Conservation (phyloP, 2,113 vertebrate species). For the Gnathonemus longibarbis region DNA sequence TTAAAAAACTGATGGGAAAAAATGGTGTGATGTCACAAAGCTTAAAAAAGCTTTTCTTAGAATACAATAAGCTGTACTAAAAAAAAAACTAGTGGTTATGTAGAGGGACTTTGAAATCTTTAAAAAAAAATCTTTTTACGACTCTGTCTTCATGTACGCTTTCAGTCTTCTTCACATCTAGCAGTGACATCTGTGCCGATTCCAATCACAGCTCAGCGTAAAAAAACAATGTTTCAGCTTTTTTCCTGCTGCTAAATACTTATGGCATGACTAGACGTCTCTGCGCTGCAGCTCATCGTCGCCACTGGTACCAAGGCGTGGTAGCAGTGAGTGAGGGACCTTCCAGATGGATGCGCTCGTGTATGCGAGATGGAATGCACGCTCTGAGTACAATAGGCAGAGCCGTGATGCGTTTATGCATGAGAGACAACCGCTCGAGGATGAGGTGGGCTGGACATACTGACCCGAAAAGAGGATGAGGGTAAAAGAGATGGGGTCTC, state of each 20-base stretch:
- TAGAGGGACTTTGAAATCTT: not conserved
- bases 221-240: not conserved
- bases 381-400: not conserved
- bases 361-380: not conserved
- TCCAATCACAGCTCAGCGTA: not conserved
- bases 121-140: not conserved
- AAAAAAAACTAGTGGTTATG: not conserved
- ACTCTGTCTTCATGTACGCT: not conserved
- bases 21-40: not conserved
- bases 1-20: not conserved
- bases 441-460: not conserved
- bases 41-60: not conserved
- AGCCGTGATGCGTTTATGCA: not conserved
- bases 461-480: not conserved
- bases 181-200: not conserved
- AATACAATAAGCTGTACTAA: not conserved
- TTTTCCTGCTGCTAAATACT: slow-evolving; percentile 3
- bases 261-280: not conserved
- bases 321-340: not conserved
- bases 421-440: not conserved
- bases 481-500: not conserved
- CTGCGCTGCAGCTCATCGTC: not conserved
- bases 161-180: not conserved
- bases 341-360: not conserved
- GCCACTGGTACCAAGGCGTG: not conserved